Percentiles rank a stretch among this genome's conserved stretches.
Conservation (phyloP, 2,113 vertebrate genomes). For the Boulengeromyrus knoepffleri region DNA sequence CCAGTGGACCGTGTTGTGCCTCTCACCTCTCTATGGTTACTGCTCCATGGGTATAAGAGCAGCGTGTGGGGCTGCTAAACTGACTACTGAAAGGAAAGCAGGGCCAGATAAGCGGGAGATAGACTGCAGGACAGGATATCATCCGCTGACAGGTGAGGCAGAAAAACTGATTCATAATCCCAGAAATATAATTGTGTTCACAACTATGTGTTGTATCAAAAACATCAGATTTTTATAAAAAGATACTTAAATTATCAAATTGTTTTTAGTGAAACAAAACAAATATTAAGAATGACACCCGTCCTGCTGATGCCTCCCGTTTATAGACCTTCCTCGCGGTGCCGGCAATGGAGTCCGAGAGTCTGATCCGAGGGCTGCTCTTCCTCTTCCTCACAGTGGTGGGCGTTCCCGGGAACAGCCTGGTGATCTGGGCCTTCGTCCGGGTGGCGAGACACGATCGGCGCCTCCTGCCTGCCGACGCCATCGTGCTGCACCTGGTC, state of each 20-base stretch:
- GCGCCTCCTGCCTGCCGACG: constrained; percentile 53
- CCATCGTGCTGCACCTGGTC: constrained; percentile 57
- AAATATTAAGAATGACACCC: not conserved
- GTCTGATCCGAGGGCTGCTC: constrained; percentile 46
- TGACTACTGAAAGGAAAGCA: constrained; percentile 17
- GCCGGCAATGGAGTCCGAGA: constrained; percentile 40
- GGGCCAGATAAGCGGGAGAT: not conserved
- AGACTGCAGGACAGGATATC: not conserved
- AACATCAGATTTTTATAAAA: not conserved
- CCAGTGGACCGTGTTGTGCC: constrained; percentile 45
- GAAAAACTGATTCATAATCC: not conserved
- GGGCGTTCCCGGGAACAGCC: constrained; percentile 57
- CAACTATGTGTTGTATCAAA: not conserved
- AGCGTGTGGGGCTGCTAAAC: constrained; percentile 17
- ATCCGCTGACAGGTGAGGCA: constrained; percentile 29
- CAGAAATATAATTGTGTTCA: not conserved
- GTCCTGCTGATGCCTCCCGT: not conserved
- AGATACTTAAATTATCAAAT: not conserved
- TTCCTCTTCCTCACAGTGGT: constrained; percentile 51
- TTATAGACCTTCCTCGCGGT: not conserved
- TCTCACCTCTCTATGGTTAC: constrained; percentile 12
- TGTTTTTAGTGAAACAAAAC: not conserved
- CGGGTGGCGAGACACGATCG: constrained; percentile 40
- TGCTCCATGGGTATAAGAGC: constrained; percentile 48
- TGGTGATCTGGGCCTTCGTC: constrained; percentile 53